These are phyloP conservation scores for Choristoneura fumiferana DNA, from an alignment of 1,140 invertebrate genomes.

Conservation along the genomic window DNA sequence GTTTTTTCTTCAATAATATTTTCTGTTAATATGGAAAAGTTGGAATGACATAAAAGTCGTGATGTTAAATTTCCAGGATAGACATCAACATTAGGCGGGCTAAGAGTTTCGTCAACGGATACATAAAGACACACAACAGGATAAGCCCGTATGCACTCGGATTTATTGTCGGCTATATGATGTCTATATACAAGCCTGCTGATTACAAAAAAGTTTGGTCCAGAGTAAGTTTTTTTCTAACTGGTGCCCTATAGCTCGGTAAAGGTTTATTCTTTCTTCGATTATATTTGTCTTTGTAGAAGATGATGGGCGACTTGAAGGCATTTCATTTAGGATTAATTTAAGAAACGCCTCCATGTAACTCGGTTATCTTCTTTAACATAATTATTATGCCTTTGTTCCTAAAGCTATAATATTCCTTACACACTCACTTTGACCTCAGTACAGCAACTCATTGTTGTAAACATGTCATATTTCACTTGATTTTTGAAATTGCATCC, in stretches of 20 bases:
- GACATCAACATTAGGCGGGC: not conserved
- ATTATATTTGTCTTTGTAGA: not conserved
- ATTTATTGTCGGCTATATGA: conserved; percentile 20
- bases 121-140: conserved; percentile 13
- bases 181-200: conserved; percentile 24
- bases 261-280: not conserved
- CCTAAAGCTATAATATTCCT: too few species aligned
- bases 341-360: not conserved
- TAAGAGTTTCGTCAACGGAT: not conserved
- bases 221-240: conserved; percentile 18
- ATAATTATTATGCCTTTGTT: not conserved
- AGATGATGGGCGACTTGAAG: not conserved
- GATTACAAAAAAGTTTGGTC: conserved; percentile 21
- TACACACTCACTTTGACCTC: too few species aligned
- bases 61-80: not conserved
- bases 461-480: too few species aligned
- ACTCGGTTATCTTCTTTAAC: not conserved
- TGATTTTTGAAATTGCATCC: too few species aligned
- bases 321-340: not conserved
- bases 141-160: conserved; percentile 21
- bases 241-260: not conserved
- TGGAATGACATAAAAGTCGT: too few species aligned
- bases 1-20: too few species aligned
- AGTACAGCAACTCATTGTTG: too few species aligned
- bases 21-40: not conserved